Evolutionary conservation across 1,140 invertebrate genomes (phyloP).

Genomic region (Teleogryllus occipitalis): DNA sequence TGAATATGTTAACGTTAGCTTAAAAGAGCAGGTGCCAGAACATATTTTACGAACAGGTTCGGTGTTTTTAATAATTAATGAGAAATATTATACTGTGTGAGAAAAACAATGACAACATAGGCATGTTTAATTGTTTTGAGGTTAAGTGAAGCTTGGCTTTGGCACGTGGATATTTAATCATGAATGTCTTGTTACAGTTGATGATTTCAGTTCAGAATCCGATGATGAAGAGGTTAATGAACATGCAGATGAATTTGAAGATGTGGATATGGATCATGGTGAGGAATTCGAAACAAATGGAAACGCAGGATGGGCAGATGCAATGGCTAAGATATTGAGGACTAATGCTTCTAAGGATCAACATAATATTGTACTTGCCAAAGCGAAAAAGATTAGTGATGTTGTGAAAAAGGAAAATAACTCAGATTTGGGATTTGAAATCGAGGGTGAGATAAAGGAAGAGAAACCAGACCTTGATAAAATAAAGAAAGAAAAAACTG

Average conservation of each 20-base stretch:
- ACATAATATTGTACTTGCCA: constrained; percentile 37
- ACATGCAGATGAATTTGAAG: not conserved
- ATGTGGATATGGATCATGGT: not conserved
- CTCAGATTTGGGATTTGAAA: constrained; percentile 26
- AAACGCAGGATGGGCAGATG: constrained; percentile 6
- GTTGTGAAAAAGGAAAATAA: constrained; percentile 29
- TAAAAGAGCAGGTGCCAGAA: not conserved
- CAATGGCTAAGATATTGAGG: constrained; percentile 1
- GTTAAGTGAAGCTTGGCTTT: not conserved
- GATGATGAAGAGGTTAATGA: not conserved
- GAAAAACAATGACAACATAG: not conserved
- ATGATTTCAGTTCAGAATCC: not conserved
- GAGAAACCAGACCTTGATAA: not conserved
- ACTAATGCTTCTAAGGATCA: not conserved
- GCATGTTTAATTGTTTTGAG: not conserved
- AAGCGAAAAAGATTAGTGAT: constrained; percentile 59
- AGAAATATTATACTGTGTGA: not conserved
- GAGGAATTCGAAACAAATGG: not conserved
- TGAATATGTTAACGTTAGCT: not conserved
- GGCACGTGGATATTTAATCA: not conserved
- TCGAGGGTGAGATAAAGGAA: constrained; percentile 34
- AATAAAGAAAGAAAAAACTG: no score
- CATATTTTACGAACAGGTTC: not conserved
- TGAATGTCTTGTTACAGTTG: not conserved
- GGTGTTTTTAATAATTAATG: not conserved